Base-by-base conservation (phyloP, 2,113 vertebrate genomes). In the Myiopsitta monachus region DNA sequence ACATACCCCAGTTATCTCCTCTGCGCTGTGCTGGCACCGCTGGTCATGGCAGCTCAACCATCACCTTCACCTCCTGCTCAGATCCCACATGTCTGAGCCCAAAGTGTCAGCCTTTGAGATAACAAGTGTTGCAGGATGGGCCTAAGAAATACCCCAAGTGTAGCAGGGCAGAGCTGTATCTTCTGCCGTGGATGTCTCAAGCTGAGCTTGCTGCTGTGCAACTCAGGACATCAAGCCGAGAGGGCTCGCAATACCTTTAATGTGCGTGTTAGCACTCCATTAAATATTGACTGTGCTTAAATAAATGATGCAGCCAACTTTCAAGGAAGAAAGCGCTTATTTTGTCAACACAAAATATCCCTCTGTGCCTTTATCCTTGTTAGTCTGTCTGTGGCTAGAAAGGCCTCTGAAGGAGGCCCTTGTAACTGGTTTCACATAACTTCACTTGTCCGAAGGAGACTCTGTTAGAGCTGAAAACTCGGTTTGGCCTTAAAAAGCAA, bases 201-300 rank as follows among this genome's bases (percentile, higher is more conserved):
- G 82, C 67, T 76, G 36, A 17, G 87, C 75, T 61, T 87, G 66
- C 51, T 52, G 63, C 86, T 31, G 13, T 17, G 46, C 43, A 77
- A 2, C 72, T 62, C 7, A 5, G 43, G 54, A 79, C 18, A 2
- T 31, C 54, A 69, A 75, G 73, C 91, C 77, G 41, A 3, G 87
- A 86, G 49, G 44, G 5, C 85, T 88, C 69, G 73, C 87, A 87
- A 64, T 89, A 41, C 28, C 3, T 90, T 97, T 95, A 87, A 97
- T 74, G 93, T 92, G 89, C 51, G 19, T 92, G 92, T 92, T 94
- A 94, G 81, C 57, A 62, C 81, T 62, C 89, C 77, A 96, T 97
- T 90, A 97, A 97, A 96, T 97, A 97, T 97, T 96, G 87, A 97
- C 92, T 70, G 36, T 67, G 84, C 89, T 88, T 92, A 95, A 97